Evolutionary conservation across 2,113 vertebrate species (phyloP).

Genomic region (Gadus chalcogrammus): DNA sequence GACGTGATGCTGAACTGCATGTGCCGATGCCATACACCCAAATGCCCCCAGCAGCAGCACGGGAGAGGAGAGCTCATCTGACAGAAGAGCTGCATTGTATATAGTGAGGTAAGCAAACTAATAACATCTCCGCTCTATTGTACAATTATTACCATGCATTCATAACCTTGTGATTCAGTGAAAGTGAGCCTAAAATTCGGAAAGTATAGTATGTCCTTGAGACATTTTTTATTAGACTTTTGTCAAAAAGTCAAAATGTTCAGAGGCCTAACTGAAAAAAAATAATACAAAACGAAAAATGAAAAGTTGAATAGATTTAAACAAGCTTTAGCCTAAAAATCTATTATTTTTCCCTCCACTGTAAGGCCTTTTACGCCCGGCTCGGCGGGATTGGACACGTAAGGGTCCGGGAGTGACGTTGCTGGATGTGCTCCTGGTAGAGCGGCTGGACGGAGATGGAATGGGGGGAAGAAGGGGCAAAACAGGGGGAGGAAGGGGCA

Average conservation of each 20-base stretch:
- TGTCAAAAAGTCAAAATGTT: neutral
- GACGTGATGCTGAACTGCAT: neutral
- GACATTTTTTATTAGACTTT: neutral
- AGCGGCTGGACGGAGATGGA: neutral
- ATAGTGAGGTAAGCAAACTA: no score
- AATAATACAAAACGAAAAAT: neutral
- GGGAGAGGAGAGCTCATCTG: neutral
- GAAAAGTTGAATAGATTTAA: conserved; percentile 8
- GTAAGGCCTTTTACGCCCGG: neutral
- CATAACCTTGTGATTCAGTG: no score
- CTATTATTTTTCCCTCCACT: neutral
- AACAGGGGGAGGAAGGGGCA: neutral
- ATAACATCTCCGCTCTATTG: no score
- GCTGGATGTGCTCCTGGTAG: neutral
- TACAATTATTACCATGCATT: no score
- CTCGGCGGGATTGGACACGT: neutral
- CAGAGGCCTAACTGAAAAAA: neutral
- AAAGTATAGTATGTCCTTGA: neutral
- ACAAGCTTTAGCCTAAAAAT: neutral
- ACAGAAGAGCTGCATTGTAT: conserved; percentile 1
- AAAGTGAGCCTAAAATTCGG: neutral
- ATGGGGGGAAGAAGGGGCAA: neutral
- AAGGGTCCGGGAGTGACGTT: neutral
- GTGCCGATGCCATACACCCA: conserved; percentile 5
- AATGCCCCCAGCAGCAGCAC: neutral